These are phyloP conservation scores for Philereme transversata DNA, from an alignment of 2,888 invertebrate genomes.

Conservation along the genomic window DNA sequence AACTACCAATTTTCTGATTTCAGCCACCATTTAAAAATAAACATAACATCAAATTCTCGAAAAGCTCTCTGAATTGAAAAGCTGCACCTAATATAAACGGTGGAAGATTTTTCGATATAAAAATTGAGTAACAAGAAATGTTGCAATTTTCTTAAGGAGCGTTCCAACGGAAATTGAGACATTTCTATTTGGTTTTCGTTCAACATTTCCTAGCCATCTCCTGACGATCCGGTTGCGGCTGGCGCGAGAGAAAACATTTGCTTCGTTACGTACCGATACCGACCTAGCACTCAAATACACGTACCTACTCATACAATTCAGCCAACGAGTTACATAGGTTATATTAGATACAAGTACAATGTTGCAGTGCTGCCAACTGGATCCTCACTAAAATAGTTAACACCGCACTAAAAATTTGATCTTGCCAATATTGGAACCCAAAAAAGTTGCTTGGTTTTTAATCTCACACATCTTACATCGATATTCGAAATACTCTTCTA, in stretches of 20 bases:
- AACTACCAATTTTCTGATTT: slow-evolving; percentile 30
- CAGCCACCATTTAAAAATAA: slow-evolving; percentile 32
- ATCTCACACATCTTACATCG: no score
- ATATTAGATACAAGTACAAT: no score
- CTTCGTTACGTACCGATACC: slow-evolving; percentile 46
- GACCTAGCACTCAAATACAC: slow-evolving; percentile 41
- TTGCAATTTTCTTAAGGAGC: slow-evolving; percentile 61
- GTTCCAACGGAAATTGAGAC: slow-evolving; percentile 76
- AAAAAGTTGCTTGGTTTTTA: no score
- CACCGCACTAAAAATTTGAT: no score
- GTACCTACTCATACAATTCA: slow-evolving; percentile 26
- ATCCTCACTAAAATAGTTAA: no score
- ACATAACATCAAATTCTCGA: slow-evolving; percentile 22
- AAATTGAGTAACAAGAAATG: slow-evolving; percentile 57
- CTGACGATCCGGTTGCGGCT: slow-evolving; percentile 61
- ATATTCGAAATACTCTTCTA: no score
- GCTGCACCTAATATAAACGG: slow-evolving; percentile 42
- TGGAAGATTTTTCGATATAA: slow-evolving; percentile 52
- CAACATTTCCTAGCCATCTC: slow-evolving; percentile 70
- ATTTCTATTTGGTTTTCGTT: slow-evolving; percentile 78
- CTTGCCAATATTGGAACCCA: no score
- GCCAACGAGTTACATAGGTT: not conserved
- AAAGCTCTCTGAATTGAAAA: slow-evolving; percentile 33
- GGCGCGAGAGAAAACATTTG: slow-evolving; percentile 55
- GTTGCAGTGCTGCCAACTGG: no score